Evolutionary conservation across 2,888 invertebrate genomes (phyloP).

Genomic region (Cosmopolites sordidus): DNA sequence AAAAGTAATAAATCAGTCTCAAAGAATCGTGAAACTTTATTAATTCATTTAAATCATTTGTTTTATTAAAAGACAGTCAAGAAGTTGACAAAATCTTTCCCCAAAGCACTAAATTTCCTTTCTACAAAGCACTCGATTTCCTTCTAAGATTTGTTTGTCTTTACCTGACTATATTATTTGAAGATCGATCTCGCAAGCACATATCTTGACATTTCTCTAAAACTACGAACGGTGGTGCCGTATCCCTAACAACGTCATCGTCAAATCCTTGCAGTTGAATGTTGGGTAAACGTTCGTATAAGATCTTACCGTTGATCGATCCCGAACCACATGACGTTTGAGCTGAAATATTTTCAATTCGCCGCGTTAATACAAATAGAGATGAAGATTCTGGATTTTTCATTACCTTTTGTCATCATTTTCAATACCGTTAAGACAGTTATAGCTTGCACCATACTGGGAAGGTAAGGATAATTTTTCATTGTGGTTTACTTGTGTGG

Average conservation of each 20-base stretch:
- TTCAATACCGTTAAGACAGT: conserved; percentile 78
- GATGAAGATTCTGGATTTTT: too few relatives aligned
- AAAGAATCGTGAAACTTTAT: not conserved
- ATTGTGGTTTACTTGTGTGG: conserved; percentile 50
- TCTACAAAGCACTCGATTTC: too few relatives aligned
- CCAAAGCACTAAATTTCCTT: too few relatives aligned
- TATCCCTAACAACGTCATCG: conserved; percentile 81
- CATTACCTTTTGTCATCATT: conserved; percentile 73
- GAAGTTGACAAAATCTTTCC: too few relatives aligned
- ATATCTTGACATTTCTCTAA: conserved; percentile 79
- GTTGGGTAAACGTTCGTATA: conserved; percentile 84
- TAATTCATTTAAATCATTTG: too few relatives aligned
- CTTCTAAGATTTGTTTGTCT: too few relatives aligned
- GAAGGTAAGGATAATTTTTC: conserved; percentile 56
- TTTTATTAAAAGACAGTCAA: too few relatives aligned
- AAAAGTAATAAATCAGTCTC: not conserved
- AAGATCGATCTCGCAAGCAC: conserved; percentile 73
- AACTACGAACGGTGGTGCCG: conserved; percentile 80
- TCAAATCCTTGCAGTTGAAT: conserved; percentile 86
- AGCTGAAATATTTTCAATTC: conserved; percentile 50
- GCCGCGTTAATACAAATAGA: too few relatives aligned
- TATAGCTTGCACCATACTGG: conserved; percentile 78
- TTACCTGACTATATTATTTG: conserved; percentile 67
- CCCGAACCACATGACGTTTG: conserved; percentile 91
- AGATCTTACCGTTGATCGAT: conserved; percentile 68